These are phyloP conservation scores for Thalassarche chlororhynchos DNA, from an alignment of 2,113 vertebrate species.

Conservation along the genomic window DNA sequence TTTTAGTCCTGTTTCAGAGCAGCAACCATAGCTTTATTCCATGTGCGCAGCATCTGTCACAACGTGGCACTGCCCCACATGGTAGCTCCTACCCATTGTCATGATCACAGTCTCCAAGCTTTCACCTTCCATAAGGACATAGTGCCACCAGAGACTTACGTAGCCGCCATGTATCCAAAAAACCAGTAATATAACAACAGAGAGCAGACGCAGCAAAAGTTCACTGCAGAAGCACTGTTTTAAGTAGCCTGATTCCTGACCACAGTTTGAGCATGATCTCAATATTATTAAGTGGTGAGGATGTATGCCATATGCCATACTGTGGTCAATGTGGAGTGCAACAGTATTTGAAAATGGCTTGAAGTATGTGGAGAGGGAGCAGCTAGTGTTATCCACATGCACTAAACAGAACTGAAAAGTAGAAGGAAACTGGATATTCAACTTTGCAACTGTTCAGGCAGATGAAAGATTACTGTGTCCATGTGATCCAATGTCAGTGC, in stretches of 20 bases:
- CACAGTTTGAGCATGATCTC: background rate
- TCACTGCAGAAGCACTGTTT: background rate
- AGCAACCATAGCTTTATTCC: background rate
- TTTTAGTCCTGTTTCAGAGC: background rate
- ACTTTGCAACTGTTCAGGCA: background rate
- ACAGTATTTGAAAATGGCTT: background rate
- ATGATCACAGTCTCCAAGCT: background rate
- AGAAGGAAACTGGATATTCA: background rate
- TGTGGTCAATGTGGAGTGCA: background rate
- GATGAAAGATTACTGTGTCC: background rate
- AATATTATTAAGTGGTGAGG: background rate
- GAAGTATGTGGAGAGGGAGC: background rate
- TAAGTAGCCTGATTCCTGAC: background rate
- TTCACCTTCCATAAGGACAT: background rate
- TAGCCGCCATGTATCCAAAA: background rate
- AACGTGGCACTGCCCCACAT: accelerated
- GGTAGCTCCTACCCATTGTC: background rate
- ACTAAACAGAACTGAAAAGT: background rate
- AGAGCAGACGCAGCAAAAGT: background rate
- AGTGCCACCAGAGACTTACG: background rate
- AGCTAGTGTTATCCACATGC: background rate
- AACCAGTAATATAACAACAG: background rate
- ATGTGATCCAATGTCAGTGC: background rate
- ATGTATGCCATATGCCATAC: background rate
- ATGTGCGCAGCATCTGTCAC: too few species aligned